phyloP scores from a whole-genome alignment of 2,888 invertebrate species.

The Tanypteryx hageni region DNA sequence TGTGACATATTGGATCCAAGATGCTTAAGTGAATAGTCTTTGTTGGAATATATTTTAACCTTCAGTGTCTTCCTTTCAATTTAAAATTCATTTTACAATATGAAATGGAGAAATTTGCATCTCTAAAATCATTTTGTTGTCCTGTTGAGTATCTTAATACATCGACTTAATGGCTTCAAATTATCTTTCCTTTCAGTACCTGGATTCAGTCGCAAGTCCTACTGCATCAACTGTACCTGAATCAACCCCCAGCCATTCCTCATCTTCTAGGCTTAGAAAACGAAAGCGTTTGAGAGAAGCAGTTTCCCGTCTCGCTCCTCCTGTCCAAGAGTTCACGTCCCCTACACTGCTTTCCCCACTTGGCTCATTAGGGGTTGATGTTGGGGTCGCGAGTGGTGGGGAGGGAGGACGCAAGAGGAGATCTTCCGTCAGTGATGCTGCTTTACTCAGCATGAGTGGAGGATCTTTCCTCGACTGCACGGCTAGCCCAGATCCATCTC shows the following conservation, averaged over 20 bases:
- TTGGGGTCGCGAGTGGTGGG: neutral
- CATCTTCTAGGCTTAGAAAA: conserved; percentile 80
- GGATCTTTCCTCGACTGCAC: conserved; percentile 91
- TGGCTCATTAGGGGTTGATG: conserved; percentile 49
- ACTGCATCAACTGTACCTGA: conserved; percentile 78
- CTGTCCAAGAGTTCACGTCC: conserved; percentile 67
- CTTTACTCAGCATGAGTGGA: conserved; percentile 88
- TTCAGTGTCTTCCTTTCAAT: too few relatives aligned
- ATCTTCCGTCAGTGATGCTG: conserved; percentile 91
- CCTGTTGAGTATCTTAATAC: too few relatives aligned
- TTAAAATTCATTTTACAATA: too few relatives aligned
- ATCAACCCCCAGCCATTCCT: conserved; percentile 69
- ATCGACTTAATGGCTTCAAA: conserved; percentile 65
- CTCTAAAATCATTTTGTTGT: too few relatives aligned
- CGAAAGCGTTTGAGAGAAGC: conserved; percentile 86
- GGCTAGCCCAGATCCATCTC: conserved; percentile 83
- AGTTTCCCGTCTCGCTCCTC: conserved; percentile 77
- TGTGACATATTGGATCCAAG: too few relatives aligned
- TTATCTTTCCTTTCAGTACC: conserved; percentile 73
- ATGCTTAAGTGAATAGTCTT: too few relatives aligned
- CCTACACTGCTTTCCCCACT: neutral
- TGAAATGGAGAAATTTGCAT: too few relatives aligned
- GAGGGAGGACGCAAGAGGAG: conserved; percentile 82
- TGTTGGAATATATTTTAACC: too few relatives aligned
- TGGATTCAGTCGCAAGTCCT: conserved; percentile 76